Base-by-base conservation (phyloP, 2,888 invertebrate species). In the Abrostola triplasia region DNA sequence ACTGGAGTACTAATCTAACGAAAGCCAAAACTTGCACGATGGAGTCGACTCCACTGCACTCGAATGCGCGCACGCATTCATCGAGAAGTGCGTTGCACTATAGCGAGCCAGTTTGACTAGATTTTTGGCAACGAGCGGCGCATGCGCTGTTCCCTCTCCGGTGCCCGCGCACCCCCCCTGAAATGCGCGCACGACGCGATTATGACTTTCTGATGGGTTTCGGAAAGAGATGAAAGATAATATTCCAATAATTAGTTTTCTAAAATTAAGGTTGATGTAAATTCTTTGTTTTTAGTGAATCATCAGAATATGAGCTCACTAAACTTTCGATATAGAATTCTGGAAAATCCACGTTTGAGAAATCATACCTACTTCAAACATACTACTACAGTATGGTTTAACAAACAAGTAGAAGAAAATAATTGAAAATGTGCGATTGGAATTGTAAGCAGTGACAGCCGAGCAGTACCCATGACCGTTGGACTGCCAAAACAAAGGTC, bases 71-170 rank as follows among this genome's bases (percentile, higher is more conserved):
- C 75, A 84, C 84, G 88, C 89, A 91, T 90, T 87, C 90, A 90
- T 87, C 89, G 89, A 86, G 89, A 90, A 90, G 93, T 92, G 89
- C 93, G 90, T 93, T 93, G 93, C 93, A 93, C 93, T 92, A 93
- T 88, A 91, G 87, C 89, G 82, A 93, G 91, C 94, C 92, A 92
- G 94, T 94, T 91, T 93, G 94, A 94, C 94, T 94, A 94, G 94
- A 94, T 94, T 94, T 94, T 94, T 94, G 93, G 94, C 93, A 91
- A 89, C 87, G 77, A 80, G 76, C 79, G 67, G 79, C 80, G 80
- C 79, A 78, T 78, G 81, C 79, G 68, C 81, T 62, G 81, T 80
- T 75, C 74, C 69, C 67, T 65, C 59, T 77, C 74, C 70, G 59
- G 70, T 63, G 67, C 50, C 70, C 67, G 80, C 80, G 64, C 67